phyloP scores from a whole-genome alignment of 2,888 invertebrate genomes.

The Acleris literana region DNA sequence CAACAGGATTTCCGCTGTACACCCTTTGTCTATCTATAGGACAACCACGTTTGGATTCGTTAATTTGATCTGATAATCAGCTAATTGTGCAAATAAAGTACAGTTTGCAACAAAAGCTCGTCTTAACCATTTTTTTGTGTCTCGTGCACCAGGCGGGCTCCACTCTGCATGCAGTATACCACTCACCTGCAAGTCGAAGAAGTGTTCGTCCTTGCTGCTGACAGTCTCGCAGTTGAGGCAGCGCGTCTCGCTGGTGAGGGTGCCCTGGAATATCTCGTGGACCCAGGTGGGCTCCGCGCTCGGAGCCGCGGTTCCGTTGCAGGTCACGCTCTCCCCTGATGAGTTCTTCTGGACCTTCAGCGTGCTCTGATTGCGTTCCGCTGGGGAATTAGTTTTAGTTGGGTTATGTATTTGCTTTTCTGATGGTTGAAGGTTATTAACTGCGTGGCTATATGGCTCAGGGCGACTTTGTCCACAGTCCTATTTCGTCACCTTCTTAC shows the following conservation, averaged over 20 bases:
- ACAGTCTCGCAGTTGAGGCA: slow-evolving; percentile 99
- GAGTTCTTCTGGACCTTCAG: slow-evolving; percentile 84
- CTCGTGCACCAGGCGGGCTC: slow-evolving; percentile 99
- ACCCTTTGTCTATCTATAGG: too few species aligned
- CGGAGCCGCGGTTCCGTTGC: slow-evolving; percentile 73
- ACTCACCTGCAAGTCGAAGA: slow-evolving; percentile 94
- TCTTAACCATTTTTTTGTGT: slow-evolving; percentile 87
- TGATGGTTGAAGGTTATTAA: too few species aligned
- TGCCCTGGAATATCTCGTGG: slow-evolving; percentile 99
- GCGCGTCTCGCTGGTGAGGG: slow-evolving; percentile 98
- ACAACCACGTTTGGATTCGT: too few species aligned
- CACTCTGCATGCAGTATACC: not conserved
- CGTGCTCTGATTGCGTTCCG: slow-evolving; percentile 90
- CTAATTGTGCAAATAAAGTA: too few species aligned
- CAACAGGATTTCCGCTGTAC: too few species aligned
- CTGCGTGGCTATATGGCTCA: too few species aligned
- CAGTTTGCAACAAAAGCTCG: too few species aligned
- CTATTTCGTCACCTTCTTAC: too few species aligned
- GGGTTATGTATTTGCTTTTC: too few species aligned
- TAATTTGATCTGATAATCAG: too few species aligned
- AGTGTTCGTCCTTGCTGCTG: slow-evolving; percentile 99
- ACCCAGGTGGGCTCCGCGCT: slow-evolving; percentile 98
- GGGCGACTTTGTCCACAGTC: too few species aligned
- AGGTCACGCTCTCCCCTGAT: slow-evolving; percentile 67
- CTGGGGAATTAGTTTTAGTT: slow-evolving; percentile 58